Percentiles rank a stretch among this genome's conserved stretches.
These are phyloP conservation scores for Nyctereutes procyonoides DNA, from an alignment of 2,113 vertebrate species.

Conservation along the genomic window DNA sequence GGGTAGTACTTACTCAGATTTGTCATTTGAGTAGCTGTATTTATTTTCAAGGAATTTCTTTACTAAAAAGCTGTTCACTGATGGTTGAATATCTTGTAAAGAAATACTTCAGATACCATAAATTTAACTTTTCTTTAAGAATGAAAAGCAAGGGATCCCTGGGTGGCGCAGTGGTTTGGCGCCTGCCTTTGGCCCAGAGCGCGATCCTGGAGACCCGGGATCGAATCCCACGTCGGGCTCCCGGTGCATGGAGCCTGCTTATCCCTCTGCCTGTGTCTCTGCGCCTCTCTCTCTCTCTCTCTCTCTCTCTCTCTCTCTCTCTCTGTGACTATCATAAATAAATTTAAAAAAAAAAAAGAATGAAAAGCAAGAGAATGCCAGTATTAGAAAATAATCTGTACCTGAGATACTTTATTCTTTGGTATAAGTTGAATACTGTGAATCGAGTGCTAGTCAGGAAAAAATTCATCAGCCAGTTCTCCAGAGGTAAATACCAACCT, in stretches of 20 bases:
- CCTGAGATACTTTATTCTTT: slow-evolving; percentile 25
- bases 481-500: neutral
- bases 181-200: no score
- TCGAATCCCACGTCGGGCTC: no score
- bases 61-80: slow-evolving; percentile 33
- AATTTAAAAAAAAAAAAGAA: no score
- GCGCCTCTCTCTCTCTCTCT: no score
- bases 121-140: neutral
- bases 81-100: slow-evolving; percentile 3
- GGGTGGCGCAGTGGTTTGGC: no score
- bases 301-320: no score
- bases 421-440: neutral
- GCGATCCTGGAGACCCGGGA: no score
- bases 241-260: no score
- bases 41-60: slow-evolving; percentile 63
- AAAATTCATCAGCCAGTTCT: neutral
- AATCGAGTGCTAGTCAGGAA: slow-evolving; percentile 28
- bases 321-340: no score
- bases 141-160: slow-evolving; percentile 2
- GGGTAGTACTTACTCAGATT: neutral
- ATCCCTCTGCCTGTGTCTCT: no score
- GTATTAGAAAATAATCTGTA: slow-evolving; percentile 35
- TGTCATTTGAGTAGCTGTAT: slow-evolving; percentile 54
- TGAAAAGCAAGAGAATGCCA: neutral
- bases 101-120: neutral